These are phyloP conservation scores for Rhopalosiphum maidis DNA, from an alignment of 1,140 invertebrate species.

Conservation along the genomic window DNA sequence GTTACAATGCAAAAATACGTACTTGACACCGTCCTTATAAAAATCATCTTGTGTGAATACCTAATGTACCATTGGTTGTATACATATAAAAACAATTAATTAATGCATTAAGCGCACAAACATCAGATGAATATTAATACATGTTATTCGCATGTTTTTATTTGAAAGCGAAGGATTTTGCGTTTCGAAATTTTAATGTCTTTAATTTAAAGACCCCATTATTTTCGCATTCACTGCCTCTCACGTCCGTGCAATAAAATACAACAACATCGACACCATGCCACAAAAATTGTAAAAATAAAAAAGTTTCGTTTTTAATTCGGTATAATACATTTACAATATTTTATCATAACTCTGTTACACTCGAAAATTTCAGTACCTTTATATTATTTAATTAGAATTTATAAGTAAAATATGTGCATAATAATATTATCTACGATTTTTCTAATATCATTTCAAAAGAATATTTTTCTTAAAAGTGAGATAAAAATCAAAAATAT, in stretches of 20 bases:
- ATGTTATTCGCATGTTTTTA: conserved; percentile 28
- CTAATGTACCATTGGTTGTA: not conserved
- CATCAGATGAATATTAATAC: conserved; percentile 31
- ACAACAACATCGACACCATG: not conserved
- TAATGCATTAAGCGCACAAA: conserved; percentile 27
- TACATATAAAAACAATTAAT: conserved; percentile 22
- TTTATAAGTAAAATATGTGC: not conserved
- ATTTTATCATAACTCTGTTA: not conserved
- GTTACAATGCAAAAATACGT: conserved; percentile 27
- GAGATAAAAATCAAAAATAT: not conserved
- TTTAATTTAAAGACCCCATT: not conserved
- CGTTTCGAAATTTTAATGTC: conserved; percentile 21
- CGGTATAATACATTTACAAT: not conserved
- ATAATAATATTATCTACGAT: not conserved
- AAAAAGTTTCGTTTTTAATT: not conserved
- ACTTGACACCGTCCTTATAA: conserved; percentile 39
- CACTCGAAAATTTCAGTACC: not conserved
- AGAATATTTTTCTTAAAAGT: not conserved
- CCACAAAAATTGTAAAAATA: not conserved
- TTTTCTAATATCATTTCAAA: not conserved
- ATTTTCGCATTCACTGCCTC: not conserved
- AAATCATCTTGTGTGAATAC: conserved; percentile 4
- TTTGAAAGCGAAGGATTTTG: conserved; percentile 48
- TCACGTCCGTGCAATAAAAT: conserved; percentile 20
- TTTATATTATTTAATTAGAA: not conserved